Base-by-base conservation (phyloP, 1,140 invertebrate species). In the Halotydeus destructor region DNA sequence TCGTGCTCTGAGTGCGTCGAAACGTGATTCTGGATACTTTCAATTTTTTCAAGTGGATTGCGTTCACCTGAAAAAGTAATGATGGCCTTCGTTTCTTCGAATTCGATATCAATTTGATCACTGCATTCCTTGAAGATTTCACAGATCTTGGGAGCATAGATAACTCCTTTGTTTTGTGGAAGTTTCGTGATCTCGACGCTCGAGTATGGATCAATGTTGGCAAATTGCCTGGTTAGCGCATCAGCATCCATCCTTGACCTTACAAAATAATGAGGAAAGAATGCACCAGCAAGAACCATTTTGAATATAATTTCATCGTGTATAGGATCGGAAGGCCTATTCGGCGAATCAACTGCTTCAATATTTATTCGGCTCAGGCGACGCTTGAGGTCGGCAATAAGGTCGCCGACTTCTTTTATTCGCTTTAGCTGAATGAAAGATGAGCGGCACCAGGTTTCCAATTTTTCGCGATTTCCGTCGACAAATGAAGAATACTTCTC, bases 241-340 rank as follows among this genome's bases (percentile, higher is more conserved):
- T 63, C 57, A 52, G 81, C 75, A 43, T 72, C 65, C 28, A 69
- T 60, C 23, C 60, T 49, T 1, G 57, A 60, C 14, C 55, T 50
- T 26, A 72, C 69, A 9, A 74, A 52, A 60, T 82, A 93, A 55
- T 82, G 91, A 0, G 86, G 88, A 63, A 89, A 93, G 60, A 93
- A 91, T 16, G 80, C 79, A 8, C 75, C 78, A 45, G 72, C 72
- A 25, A 81, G 59, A 2, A 75, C 62, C 25, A 81, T 55, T 74
- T 80, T 52, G 5, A 58, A 49, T 30, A 50, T 31, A n/a, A 51
- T 43, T 33, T 50, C 38, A 9, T 41, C 34, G 33, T 44, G 38
- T 9, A 38, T 32, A 18, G 39, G 32, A 21, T 48, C 23, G 23
- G 5, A 31, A 22, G 25, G 11, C 22, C n/a, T 6, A 30, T 47